A percentile compares a stretch with the other conserved stretches of the same genome.
Evolutionary conservation across 2,113 vertebrate species (phyloP).

Genomic region (Microtus ochrogaster): DNA sequence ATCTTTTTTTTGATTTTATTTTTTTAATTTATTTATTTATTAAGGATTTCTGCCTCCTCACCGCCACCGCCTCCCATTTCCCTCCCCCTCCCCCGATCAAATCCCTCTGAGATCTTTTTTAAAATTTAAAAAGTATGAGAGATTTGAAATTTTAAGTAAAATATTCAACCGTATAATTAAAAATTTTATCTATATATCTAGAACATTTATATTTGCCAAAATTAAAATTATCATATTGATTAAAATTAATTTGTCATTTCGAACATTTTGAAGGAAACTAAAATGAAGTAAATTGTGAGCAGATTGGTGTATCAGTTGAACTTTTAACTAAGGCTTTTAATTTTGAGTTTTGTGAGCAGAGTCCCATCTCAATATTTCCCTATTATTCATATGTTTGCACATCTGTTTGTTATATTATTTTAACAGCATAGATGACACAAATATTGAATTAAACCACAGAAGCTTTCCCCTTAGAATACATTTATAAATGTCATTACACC

Average conservation of each 20-base stretch:
- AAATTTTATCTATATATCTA: background rate
- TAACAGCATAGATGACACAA: background rate
- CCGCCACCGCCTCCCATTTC: too few relatives aligned
- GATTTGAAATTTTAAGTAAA: background rate
- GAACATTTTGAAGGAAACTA: constrained; percentile 17
- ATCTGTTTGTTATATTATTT: constrained; percentile 63
- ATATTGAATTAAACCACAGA: constrained; percentile 66
- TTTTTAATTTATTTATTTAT: too few relatives aligned
- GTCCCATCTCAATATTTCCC: constrained; percentile 48
- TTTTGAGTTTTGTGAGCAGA: constrained; percentile 65
- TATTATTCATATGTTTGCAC: constrained; percentile 34
- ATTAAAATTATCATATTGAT: background rate
- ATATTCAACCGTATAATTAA: background rate
- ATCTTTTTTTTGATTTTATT: too few relatives aligned
- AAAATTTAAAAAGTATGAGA: background rate
- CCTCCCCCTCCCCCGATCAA: too few relatives aligned
- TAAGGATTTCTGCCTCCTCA: too few relatives aligned
- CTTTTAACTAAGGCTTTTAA: constrained; percentile 72
- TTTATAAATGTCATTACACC: constrained; percentile 62
- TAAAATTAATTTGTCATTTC: constrained; percentile 40
- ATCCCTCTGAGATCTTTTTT: background rate
- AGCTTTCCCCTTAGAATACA: constrained; percentile 55
- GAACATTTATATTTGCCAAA: background rate
- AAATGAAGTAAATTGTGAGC: constrained; percentile 51
- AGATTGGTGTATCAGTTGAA: constrained; percentile 46